A percentile compares a stretch with the other conserved stretches of the same genome.
phyloP scores from a whole-genome alignment of 2,113 vertebrate genomes.

The Hippocampus guttulatus region DNA sequence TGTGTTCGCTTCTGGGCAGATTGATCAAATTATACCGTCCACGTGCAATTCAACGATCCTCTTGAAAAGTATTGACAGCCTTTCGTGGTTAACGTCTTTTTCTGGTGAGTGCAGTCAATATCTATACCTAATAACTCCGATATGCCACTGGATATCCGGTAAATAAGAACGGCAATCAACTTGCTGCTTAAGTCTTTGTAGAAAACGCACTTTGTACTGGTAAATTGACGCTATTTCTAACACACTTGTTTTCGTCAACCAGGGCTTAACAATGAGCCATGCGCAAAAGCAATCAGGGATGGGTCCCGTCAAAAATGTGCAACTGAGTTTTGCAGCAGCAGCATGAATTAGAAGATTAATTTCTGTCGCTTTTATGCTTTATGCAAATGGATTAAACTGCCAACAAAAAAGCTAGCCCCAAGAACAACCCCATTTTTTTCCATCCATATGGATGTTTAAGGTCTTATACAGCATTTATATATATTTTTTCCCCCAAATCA shows the following conservation, averaged over 20 bases:
- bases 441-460: too few relatives aligned
- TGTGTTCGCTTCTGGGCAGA: too few relatives aligned
- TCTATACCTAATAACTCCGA: background rate
- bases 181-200: too few relatives aligned
- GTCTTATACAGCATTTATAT: too few relatives aligned
- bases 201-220: background rate
- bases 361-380: conserved; percentile 7
- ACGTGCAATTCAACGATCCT: background rate
- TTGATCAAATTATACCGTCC: too few relatives aligned
- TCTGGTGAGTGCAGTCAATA: background rate
- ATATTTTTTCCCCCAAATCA: too few relatives aligned
- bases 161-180: background rate
- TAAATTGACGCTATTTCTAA: background rate
- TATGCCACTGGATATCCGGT: background rate
- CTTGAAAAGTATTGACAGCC: background rate
- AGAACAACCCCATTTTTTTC: too few relatives aligned
- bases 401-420: too few relatives aligned
- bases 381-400: too few relatives aligned
- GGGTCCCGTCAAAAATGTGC: background rate
- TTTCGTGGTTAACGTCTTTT: background rate
- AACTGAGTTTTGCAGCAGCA: too few relatives aligned
- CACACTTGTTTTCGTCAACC: background rate
- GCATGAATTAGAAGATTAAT: background rate
- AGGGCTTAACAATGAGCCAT: background rate
- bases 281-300: background rate